Evolutionary conservation across 1,140 invertebrate genomes (phyloP).

Genomic region (Ruditapes philippinarum): DNA sequence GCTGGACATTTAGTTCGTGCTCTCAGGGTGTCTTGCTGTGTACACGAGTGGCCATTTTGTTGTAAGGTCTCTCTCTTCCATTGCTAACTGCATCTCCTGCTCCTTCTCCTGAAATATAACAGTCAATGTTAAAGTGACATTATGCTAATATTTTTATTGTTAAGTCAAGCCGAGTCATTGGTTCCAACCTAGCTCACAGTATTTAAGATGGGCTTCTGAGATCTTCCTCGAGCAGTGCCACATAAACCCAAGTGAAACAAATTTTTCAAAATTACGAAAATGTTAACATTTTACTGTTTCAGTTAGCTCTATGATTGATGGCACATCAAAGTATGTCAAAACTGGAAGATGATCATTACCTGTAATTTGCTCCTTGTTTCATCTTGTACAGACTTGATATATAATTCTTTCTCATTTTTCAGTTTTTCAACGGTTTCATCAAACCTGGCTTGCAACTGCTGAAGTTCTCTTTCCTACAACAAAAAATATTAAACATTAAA

Average conservation of each 20-base stretch:
- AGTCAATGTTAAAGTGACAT: no score
- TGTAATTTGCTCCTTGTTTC: conserved; percentile 16
- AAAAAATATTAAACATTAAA: background rate
- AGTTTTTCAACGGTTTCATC: conserved; percentile 72
- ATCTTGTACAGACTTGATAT: background rate
- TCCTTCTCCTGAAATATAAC: conserved; percentile 82
- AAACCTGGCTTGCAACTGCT: conserved; percentile 65
- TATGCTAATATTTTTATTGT: no score
- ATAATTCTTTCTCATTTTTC: conserved; percentile 38
- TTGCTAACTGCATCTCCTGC: conserved; percentile 80
- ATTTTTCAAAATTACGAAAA: no score
- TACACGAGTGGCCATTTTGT: conserved; percentile 85
- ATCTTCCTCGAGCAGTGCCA: no score
- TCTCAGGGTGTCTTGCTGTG: conserved; percentile 80
- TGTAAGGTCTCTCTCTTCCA: conserved; percentile 84
- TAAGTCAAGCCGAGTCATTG: no score
- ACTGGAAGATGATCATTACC: no score
- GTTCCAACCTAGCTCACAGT: no score
- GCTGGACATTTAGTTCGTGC: conserved; percentile 77
- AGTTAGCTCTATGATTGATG: no score
- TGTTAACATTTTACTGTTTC: no score
- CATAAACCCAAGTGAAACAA: no score
- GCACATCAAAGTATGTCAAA: no score
- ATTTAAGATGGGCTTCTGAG: no score
- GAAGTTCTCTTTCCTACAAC: conserved; percentile 73